Evolutionary conservation across 2,113 vertebrate species (phyloP), one percentile per base, ranked within the genome.

Genomic region (Sterna hirundo): DNA sequence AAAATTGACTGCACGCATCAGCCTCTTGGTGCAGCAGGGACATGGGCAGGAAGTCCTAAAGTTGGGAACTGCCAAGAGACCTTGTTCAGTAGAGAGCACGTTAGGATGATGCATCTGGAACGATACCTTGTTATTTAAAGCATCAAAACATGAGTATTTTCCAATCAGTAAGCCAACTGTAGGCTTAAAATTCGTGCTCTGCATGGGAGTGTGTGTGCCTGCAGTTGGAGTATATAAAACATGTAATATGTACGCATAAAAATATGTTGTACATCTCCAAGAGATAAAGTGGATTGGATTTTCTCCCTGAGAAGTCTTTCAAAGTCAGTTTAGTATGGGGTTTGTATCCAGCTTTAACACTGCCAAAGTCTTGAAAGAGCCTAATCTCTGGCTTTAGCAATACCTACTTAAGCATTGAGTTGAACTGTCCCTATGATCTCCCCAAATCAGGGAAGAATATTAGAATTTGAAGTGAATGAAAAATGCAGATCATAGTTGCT

Each of bases 61-160:
- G 61, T 0, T 76, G 77, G 86, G 54, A 93, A 9, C 8, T 84
- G 86, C 82, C 83, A 93, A 13, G 90, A 75, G 85, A 55, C 15
- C 22, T 71, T 83, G 89, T 36, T 42, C 49, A 34, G 68, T 6
- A 72, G 57, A 66, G 72, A 77, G 44, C 40, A 42, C 4, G 0
- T 55, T 61, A 32, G 52, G 71, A 15, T 84, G 94, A n/a, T 90
- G 86, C n/a, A n/a, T 60, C 57, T 94, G 89, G 91, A 88, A 11
- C 0, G 1, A 55, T 5, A 58, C 38, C 69, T 90, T 86, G 52
- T 47, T n/a, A 25, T 72, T 85, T 44, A 78, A 64, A 77, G 83
- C 54, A 49, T 83, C 42, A 55, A 40, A 94, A 71, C 29, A 34
- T 15, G 46, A 66, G 23, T 34, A 2, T 86, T 94, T 92, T 83